Evolutionary conservation across 35 echinoderm and acorn worm species (phyloP).

Genomic region (Acanthaster planci): DNA sequence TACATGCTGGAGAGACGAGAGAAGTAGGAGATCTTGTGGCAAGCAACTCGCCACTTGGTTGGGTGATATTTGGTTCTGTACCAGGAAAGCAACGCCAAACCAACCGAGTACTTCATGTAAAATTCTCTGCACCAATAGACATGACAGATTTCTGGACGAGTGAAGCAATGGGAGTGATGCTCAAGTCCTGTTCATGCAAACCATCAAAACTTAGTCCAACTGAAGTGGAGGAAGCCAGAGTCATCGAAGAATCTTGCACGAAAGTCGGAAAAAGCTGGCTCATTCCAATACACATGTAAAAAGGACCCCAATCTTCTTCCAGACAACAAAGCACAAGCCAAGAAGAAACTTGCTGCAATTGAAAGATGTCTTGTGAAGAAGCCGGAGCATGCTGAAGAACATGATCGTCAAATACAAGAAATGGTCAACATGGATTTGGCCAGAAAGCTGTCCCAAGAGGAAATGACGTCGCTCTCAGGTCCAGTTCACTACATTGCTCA

Average conservation of each 20-base stretch:
- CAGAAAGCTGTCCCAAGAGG: constrained; percentile 39
- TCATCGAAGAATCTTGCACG: constrained; percentile 55
- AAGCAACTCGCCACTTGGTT: constrained; percentile 55
- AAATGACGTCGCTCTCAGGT: constrained; percentile 28
- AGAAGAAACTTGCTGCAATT: constrained; percentile 31
- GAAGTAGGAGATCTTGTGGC: constrained; percentile 30
- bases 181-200: constrained; percentile 38
- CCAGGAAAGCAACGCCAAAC: neutral
- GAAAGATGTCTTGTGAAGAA: constrained; percentile 42
- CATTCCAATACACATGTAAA: constrained; percentile 43
- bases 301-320: constrained; percentile 20
- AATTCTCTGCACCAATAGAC: constrained; percentile 19
- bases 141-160: constrained; percentile 52
- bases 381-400: constrained; percentile 31
- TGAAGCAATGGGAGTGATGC: constrained; percentile 42
- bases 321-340: constrained; percentile 45
- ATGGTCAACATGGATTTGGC: constrained; percentile 57
- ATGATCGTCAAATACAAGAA: constrained; percentile 47
- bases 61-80: constrained; percentile 50
- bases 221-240: constrained; percentile 33
- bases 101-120: constrained; percentile 38
- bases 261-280: constrained; percentile 46
- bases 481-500: constrained; percentile 63
- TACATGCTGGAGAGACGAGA: constrained; percentile 57
- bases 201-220: constrained; percentile 46